Conservation (phyloP, 2,888 invertebrate genomes). For the Cepaea hortensis region DNA sequence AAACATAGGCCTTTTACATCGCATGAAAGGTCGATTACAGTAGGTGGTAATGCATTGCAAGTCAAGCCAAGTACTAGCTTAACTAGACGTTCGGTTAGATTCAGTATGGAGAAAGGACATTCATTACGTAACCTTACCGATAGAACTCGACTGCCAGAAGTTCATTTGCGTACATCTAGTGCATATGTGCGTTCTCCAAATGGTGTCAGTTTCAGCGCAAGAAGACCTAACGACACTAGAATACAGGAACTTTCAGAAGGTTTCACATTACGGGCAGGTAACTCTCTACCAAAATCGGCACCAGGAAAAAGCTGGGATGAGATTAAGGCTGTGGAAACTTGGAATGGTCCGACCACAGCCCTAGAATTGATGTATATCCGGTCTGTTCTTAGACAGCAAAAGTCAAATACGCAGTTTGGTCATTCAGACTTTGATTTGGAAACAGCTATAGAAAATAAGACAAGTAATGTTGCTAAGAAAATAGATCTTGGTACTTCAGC, state of each 20-base stretch:
- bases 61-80: not conserved
- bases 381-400: not conserved
- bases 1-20: not conserved
- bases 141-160: not conserved
- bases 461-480: too few species aligned
- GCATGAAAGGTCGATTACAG: not conserved
- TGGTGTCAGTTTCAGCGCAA: slow-evolving; percentile 9
- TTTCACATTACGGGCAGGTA: slow-evolving; percentile 6
- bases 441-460: too few species aligned
- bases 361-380: not conserved
- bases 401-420: not conserved
- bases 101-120: not conserved
- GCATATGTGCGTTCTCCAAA: not conserved
- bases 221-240: not conserved
- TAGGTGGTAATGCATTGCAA: not conserved
- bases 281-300: slow-evolving; percentile 4
- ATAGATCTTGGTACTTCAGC: too few species aligned
- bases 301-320: not conserved
- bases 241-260: not conserved
- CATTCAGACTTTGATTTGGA: not conserved
- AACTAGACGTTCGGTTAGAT: not conserved
- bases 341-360: not conserved
- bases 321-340: not conserved
- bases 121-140: not conserved
- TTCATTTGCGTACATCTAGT: not conserved